Conservation (phyloP, 2,797 vertebrate genomes). For the Danio albolineatus region DNA sequence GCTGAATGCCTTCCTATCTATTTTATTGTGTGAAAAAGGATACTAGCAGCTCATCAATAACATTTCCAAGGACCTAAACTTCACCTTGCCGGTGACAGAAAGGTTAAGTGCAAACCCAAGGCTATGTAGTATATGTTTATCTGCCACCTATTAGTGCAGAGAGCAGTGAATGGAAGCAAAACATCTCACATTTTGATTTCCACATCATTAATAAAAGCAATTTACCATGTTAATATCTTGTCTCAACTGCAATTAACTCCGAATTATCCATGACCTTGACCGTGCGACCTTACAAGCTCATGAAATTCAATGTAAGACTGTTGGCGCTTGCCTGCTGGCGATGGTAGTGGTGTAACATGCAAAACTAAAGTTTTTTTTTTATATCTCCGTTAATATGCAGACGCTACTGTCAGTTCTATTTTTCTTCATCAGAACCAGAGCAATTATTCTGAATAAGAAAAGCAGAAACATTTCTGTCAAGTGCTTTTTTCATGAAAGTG, state of each 20-base stretch:
- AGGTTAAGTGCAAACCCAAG: constrained; percentile 26
- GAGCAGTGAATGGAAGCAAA: constrained; percentile 36
- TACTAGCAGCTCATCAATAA: constrained; percentile 28
- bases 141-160: constrained; percentile 21
- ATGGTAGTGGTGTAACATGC: not conserved
- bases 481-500: constrained; percentile 15
- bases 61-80: constrained; percentile 28
- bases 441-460: constrained; percentile 17
- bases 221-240: constrained; percentile 51
- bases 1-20: not conserved
- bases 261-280: constrained; percentile 59
- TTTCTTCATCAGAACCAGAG: constrained; percentile 32
- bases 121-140: constrained; percentile 33
- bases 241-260: constrained; percentile 56
- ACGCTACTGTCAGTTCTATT: constrained; percentile 12
- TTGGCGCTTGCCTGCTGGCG: constrained; percentile 15
- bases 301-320: constrained; percentile 50
- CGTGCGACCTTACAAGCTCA: constrained; percentile 42
- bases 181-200: constrained; percentile 54
- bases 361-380: not conserved
- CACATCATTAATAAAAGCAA: constrained; percentile 54
- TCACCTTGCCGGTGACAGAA: constrained; percentile 32
- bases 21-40: not conserved
- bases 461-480: constrained; percentile 26
- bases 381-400: constrained; percentile 7